These are phyloP conservation scores for Amblyteles armatorius DNA, from an alignment of 2,888 invertebrate genomes.

Conservation along the genomic window DNA sequence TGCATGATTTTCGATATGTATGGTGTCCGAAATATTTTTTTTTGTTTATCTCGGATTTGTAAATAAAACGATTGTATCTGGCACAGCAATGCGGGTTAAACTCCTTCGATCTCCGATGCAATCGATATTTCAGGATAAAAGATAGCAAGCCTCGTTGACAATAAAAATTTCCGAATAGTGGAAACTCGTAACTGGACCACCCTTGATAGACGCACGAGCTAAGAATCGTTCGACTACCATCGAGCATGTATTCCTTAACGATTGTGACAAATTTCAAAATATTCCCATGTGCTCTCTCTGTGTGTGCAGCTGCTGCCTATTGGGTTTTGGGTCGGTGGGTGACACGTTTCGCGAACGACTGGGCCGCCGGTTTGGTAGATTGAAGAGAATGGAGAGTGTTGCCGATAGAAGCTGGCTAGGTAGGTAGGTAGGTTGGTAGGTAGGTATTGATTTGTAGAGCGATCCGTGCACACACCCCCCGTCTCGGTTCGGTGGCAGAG, in stretches of 20 bases:
- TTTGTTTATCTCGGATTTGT: neutral
- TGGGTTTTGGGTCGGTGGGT: slow-evolving; percentile 81
- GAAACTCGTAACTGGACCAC: neutral
- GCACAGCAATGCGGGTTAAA: neutral
- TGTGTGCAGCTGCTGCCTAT: slow-evolving; percentile 72
- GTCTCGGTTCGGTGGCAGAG: slow-evolving; percentile 68
- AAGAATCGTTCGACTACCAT: neutral
- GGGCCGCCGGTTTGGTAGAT: slow-evolving; percentile 67
- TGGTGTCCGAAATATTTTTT: no score
- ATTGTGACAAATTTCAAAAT: slow-evolving; percentile 16
- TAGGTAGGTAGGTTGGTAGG: slow-evolving; percentile 55
- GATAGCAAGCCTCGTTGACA: neutral
- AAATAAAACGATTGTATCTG: no score
- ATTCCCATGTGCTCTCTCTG: neutral
- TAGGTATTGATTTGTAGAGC: slow-evolving; percentile 82
- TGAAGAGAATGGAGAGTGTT: slow-evolving; percentile 57
- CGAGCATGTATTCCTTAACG: neutral
- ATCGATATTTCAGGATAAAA: neutral
- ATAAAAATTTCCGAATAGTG: neutral
- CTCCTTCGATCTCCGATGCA: neutral
- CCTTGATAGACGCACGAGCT: neutral
- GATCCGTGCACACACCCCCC: slow-evolving; percentile 71
- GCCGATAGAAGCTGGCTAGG: slow-evolving; percentile 46
- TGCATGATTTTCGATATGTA: neutral
- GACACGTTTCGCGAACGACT: slow-evolving; percentile 80